Base-by-base conservation (phyloP, 2,888 invertebrate genomes). In the Cryptocheilus praepositus region DNA sequence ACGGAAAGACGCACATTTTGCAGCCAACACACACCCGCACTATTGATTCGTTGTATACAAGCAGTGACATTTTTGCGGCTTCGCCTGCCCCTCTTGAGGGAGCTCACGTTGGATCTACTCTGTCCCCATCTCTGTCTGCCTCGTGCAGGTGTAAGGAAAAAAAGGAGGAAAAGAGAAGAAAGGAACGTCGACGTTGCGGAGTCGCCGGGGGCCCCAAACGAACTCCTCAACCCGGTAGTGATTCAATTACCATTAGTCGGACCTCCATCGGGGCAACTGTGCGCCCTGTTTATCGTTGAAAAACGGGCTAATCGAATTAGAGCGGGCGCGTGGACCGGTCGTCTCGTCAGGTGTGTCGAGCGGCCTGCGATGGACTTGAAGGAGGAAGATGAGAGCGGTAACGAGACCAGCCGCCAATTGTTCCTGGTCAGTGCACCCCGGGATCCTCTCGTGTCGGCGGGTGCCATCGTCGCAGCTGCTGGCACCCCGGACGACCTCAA, bases 21-120 rank as follows among this genome's bases (percentile, higher is more conserved):
- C 71, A 76, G 61, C 78, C 72, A 36, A 36, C 45, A 57, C 45
- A 71, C 61, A 63, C 53, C 51, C 57, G 56, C 65, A 58, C 80
- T 86, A 86, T 86, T 81, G 86, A 86, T 86, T 86, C 81, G 82
- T 67, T 74, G 81, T 82, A 80, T 80, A 85, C 79, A 83, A 85
- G 83, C 81, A 84, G 84, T 78, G 36, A 83, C 85, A 84, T 82
- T 84, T 85, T 81, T 85, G 79, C 72, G 87, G 86, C 84, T 86
- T 87, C 86, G 61, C 4, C 79, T 81, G 81, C 78, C 83, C 84
- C 83, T 81, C 85, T 82, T 84, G 82, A 79, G 82, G 81, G 81
- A 79, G 80, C 80, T 83, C 81, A 76, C 76, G 79, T 81, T 80
- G 81, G 85, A 82, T 82, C 81, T 77, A 77, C 79, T 36, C 79